Evolutionary conservation across 2,797 vertebrate genomes (phyloP), one percentile per base, ranked within the genome.

Genomic region (Smutsia gigantea): DNA sequence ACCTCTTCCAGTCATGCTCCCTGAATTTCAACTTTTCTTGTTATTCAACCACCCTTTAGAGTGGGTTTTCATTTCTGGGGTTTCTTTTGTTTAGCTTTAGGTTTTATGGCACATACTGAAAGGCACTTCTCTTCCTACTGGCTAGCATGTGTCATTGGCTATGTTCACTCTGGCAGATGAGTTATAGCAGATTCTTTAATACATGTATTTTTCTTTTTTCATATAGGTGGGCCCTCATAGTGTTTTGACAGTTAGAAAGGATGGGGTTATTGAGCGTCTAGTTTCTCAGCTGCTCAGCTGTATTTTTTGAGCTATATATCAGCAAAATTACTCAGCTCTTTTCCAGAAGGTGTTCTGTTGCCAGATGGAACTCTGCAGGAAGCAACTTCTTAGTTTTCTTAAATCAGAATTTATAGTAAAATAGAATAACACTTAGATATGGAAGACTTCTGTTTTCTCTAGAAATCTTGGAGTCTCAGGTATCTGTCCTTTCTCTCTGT

Each of bases 321-420:
- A 98, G 97, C 84, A 87, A 94, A 97, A 98, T 97, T 91, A 97
- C 94, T 89, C 93, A 79, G 77, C 93, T 96, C 88, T 97, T 94
- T 85, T 96, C 97, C 86, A 95, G 89, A 97, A 96, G 96, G 97
- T 97, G 83, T 93, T 96, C 94, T 95, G 51, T 94, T 95, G 93
- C 97, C 97, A 97, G 97, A 96, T 97, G 97, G 95, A 86, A 39
- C 96, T 87, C 97, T 71, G 93, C 53, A 87, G 96, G 97, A 97
- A 97, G 66, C 95, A 94, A 90, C 93, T 97, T 93, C 95, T 88
- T 97, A 89, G 88, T 96, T 97, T 97, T 96, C 93, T 95, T 93
- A 96, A 90, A 97, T 97, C 96, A 94, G 97, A 84, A 98, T 97
- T 97, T 96, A 96, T 97, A 95, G 95, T 96, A 96, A 97, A 97